A percentile compares a stretch with the other conserved stretches of the same genome.
These are phyloP conservation scores for Phengaris alcon DNA, from an alignment of 2,888 invertebrate genomes.

Conservation along the genomic window DNA sequence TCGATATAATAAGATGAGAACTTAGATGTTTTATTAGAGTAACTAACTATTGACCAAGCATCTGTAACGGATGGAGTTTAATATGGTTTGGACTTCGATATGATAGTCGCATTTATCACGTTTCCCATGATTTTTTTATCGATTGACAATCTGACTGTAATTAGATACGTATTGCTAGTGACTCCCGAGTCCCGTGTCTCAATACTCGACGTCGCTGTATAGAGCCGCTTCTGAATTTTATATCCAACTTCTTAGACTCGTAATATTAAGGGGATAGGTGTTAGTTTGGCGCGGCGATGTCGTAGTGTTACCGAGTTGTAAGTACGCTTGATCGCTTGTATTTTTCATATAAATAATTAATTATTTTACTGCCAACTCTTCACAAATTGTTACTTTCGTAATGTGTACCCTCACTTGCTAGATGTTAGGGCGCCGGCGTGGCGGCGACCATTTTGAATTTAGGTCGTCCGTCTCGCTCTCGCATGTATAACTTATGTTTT, in stretches of 20 bases:
- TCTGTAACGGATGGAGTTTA: slow-evolving; percentile 56
- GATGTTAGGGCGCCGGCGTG: slow-evolving; percentile 55
- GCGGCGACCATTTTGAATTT: slow-evolving; percentile 44
- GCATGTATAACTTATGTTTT: slow-evolving; percentile 72
- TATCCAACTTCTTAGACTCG: slow-evolving; percentile 59
- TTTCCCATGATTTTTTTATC: slow-evolving; percentile 52
- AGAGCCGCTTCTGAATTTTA: slow-evolving; percentile 58
- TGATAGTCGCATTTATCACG: slow-evolving; percentile 63
- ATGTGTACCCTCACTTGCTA: slow-evolving; percentile 61
- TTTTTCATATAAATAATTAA: slow-evolving; percentile 64
- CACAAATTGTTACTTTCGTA: slow-evolving; percentile 66
- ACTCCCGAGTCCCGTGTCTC: slow-evolving; percentile 45
- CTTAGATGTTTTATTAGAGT: slow-evolving; percentile 55
- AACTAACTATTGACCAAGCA: slow-evolving; percentile 67
- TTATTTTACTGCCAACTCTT: slow-evolving; percentile 73
- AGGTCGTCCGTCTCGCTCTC: slow-evolving; percentile 52
- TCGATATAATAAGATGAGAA: slow-evolving; percentile 56
- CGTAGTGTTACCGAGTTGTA: slow-evolving; percentile 55
- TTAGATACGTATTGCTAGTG: slow-evolving; percentile 28
- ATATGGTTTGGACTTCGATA: slow-evolving; percentile 52
- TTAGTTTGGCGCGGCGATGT: slow-evolving; percentile 33
- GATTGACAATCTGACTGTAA: slow-evolving; percentile 44
- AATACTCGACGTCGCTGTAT: slow-evolving; percentile 52
- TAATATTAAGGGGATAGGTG: slow-evolving; percentile 46
- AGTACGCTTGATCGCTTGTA: slow-evolving; percentile 73